phyloP scores from a whole-genome alignment of 2,888 invertebrate genomes.

The Hydraecia micacea region DNA sequence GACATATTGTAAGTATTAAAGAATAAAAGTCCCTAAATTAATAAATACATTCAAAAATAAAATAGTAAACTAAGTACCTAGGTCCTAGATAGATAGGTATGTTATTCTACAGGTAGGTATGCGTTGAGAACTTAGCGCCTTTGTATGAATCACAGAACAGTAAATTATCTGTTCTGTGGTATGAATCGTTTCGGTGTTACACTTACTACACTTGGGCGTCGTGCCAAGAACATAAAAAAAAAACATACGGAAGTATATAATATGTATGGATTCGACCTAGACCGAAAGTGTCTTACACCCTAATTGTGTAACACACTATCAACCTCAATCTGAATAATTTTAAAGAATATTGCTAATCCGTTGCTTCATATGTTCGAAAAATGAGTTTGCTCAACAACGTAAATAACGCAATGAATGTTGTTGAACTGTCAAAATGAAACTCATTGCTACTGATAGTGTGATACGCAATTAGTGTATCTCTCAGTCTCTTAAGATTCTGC shows the following conservation, averaged over 20 bases:
- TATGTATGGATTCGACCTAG: not conserved
- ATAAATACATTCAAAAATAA: too few relatives aligned
- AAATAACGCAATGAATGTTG: not conserved
- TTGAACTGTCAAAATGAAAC: not conserved
- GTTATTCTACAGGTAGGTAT: conserved; percentile 27
- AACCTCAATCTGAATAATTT: not conserved
- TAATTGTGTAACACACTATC: too few relatives aligned
- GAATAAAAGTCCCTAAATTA: too few relatives aligned
- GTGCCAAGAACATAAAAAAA: conserved; percentile 11
- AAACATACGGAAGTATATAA: not conserved
- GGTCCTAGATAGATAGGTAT: not conserved
- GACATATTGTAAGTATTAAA: too few relatives aligned
- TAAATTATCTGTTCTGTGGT: too few relatives aligned
- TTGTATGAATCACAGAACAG: conserved; percentile 23
- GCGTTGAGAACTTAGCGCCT: not conserved
- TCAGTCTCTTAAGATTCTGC: not conserved
- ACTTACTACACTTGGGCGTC: conserved; percentile 12
- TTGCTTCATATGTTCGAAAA: not conserved
- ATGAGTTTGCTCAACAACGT: not conserved
- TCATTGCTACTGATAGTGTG: not conserved
- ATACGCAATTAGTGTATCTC: not conserved
- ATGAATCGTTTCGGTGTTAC: conserved; percentile 23
- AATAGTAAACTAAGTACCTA: not conserved
- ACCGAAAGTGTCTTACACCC: not conserved
- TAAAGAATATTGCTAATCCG: not conserved